These are phyloP conservation scores for Cettia cetti DNA, from an alignment of 2,113 vertebrate genomes.

Conservation along the genomic window DNA sequence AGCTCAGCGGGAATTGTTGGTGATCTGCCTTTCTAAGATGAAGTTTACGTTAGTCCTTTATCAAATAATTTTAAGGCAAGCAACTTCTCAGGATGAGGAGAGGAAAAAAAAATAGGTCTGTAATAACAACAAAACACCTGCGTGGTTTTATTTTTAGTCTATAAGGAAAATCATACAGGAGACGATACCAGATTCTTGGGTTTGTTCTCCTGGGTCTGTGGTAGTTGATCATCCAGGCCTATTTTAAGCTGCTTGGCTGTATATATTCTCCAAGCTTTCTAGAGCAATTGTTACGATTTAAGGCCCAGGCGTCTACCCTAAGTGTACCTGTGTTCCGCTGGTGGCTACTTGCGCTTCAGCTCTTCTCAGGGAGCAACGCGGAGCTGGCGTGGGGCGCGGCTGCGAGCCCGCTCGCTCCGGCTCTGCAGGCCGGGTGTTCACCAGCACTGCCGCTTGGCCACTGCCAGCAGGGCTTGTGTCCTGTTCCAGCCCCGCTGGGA, in stretches of 20 bases:
- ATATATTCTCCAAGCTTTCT: not conserved
- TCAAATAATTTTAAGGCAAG: not conserved
- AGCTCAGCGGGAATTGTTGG: not conserved
- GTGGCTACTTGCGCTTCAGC: not conserved
- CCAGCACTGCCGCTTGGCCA: not conserved
- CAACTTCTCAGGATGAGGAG: not conserved
- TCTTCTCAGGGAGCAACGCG: accelerated
- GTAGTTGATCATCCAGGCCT: not conserved
- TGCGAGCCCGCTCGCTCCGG: accelerated
- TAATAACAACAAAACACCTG: not conserved
- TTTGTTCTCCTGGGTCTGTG: not conserved
- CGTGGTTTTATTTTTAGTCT: not conserved
- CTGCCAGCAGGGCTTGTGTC: not conserved
- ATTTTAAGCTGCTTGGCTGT: not conserved
- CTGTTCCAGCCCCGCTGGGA: not conserved
- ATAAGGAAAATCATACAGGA: not conserved
- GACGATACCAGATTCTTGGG: not conserved
- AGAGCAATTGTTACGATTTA: not conserved
- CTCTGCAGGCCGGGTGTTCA: accelerated
- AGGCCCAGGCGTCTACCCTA: not conserved
- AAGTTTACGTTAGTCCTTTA: not conserved
- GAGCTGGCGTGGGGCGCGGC: not conserved
- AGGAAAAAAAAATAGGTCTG: not conserved
- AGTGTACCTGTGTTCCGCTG: not conserved
- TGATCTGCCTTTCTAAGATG: slow-evolving; percentile 21